These are phyloP conservation scores for Macaria liturata DNA, from an alignment of 2,888 invertebrate species.

Conservation along the genomic window DNA sequence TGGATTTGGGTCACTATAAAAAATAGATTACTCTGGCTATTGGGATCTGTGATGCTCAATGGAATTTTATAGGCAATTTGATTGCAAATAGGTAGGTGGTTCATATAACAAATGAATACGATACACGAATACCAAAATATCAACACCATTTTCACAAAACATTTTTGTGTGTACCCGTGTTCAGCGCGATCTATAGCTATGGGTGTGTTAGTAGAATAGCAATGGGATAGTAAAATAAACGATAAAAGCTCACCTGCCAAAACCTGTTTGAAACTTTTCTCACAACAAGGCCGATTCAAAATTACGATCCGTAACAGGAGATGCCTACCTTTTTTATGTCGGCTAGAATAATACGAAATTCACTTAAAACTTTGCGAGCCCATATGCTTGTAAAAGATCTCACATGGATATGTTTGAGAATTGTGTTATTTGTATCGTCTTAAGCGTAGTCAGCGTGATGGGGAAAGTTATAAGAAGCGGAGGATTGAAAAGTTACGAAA, in stretches of 20 bases:
- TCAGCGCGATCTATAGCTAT: too few relatives aligned
- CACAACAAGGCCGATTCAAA: constrained; percentile 12
- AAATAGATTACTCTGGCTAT: constrained; percentile 19
- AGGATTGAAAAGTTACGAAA: constrained; percentile 67
- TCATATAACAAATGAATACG: too few relatives aligned
- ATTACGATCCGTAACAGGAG: constrained; percentile 20
- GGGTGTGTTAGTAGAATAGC: too few relatives aligned
- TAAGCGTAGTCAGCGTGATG: constrained; percentile 67
- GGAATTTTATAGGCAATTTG: constrained; percentile 17
- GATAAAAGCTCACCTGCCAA: too few relatives aligned
- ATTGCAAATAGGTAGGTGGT: constrained; percentile 16
- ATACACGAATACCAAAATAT: too few relatives aligned
- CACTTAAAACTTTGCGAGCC: constrained; percentile 43
- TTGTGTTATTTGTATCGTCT: constrained; percentile 67
- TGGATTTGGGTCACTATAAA: constrained; percentile 36
- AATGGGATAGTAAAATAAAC: too few relatives aligned
- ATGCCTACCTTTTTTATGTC: constrained; percentile 24
- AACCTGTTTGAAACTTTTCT: constrained; percentile 7
- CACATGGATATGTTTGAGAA: constrained; percentile 53
- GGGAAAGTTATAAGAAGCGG: constrained; percentile 70
- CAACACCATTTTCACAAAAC: not conserved
- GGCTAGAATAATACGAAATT: constrained; percentile 36
- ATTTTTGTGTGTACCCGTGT: not conserved
- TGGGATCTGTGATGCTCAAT: constrained; percentile 9
- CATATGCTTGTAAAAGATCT: constrained; percentile 46